Conservation (phyloP, 1,140 invertebrate genomes). For the Magallana gigas region DNA sequence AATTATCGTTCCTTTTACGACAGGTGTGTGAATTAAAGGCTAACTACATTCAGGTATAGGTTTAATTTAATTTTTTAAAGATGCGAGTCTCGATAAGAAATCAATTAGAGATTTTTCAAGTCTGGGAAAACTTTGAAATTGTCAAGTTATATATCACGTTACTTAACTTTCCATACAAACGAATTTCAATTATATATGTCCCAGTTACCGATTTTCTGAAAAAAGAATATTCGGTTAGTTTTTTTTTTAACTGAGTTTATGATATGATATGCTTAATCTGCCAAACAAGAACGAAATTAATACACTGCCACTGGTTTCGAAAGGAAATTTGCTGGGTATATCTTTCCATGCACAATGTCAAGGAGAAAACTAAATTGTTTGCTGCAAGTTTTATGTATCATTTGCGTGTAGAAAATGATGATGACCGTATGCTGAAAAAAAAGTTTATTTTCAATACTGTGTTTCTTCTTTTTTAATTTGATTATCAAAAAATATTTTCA, state of each 20-base stretch:
- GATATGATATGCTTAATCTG: too few species aligned
- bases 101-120: not conserved
- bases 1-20: not conserved
- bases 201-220: slow-evolving; percentile 20
- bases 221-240: not conserved
- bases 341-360: too few species aligned
- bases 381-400: too few species aligned
- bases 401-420: too few species aligned
- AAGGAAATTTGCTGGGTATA: too few species aligned
- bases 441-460: too few species aligned
- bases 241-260: not conserved
- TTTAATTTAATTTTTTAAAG: slow-evolving; percentile 9
- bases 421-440: too few species aligned
- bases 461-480: too few species aligned
- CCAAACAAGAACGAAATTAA: too few species aligned
- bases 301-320: too few species aligned
- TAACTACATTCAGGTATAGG: not conserved
- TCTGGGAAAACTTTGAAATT: not conserved
- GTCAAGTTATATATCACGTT: not conserved
- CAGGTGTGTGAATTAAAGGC: not conserved
- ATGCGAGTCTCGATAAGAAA: not conserved
- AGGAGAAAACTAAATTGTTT: too few species aligned
- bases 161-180: not conserved
- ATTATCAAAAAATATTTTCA: too few species aligned
- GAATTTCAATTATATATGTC: not conserved